These are phyloP conservation scores for Pipa parva DNA, from an alignment of 2,113 vertebrate genomes.

Conservation along the genomic window DNA sequence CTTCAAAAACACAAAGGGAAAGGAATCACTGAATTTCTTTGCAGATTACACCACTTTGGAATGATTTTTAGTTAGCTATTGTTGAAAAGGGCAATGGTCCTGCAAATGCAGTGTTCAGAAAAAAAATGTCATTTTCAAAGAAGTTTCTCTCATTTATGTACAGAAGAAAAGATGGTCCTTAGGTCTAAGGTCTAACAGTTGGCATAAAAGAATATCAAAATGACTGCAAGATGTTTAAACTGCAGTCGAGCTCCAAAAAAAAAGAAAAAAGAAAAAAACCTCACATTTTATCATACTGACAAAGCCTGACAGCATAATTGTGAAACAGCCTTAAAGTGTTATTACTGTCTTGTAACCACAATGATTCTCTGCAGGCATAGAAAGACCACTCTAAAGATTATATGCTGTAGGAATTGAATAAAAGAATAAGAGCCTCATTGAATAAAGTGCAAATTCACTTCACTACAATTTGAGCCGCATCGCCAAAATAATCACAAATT, in stretches of 20 bases:
- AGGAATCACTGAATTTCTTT: neutral
- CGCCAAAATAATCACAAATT: too few species aligned
- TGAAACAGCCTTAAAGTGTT: neutral
- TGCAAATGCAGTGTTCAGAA: neutral
- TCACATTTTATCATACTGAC: neutral
- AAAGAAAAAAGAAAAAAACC: too few species aligned
- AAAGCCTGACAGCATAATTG: neutral
- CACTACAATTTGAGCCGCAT: too few species aligned
- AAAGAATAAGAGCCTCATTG: too few species aligned
- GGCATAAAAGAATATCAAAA: neutral
- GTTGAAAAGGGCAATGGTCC: neutral
- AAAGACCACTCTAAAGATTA: too few species aligned
- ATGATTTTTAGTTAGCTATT: conserved; percentile 6
- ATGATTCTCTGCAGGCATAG: neutral
- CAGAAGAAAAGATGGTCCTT: neutral
- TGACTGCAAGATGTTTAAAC: neutral
- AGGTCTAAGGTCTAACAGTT: neutral
- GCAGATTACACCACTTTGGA: neutral
- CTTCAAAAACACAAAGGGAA: neutral
- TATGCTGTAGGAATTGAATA: neutral
- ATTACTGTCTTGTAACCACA: neutral
- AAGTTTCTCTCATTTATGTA: neutral
- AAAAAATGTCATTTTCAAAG: neutral
- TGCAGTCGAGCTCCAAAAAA: neutral
- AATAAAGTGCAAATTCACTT: too few species aligned